A percentile compares a stretch with the other conserved stretches of the same genome.
Conservation (phyloP, 2,888 invertebrate genomes). For the Amphipyra berbera region DNA sequence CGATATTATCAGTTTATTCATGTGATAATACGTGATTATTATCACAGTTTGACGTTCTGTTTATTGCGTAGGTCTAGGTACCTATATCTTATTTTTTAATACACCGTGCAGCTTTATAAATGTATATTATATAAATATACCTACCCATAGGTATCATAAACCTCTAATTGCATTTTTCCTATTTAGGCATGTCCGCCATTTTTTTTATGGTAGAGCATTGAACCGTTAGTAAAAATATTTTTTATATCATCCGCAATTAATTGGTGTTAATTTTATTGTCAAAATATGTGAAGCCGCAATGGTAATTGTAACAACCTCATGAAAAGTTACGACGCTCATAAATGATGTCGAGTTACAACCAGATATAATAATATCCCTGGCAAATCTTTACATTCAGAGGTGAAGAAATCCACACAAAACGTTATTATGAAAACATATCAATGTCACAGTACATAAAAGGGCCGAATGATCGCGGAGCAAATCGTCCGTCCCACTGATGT, state of each 20-base stretch:
- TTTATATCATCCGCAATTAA: too few species aligned
- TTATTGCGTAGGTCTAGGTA: constrained; percentile 1
- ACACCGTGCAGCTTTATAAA: too few species aligned
- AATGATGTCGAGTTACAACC: constrained; percentile 1
- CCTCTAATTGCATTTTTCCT: too few species aligned
- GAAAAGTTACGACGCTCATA: constrained; percentile 44
- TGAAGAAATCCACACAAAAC: constrained; percentile 56
- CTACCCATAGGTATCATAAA: too few species aligned
- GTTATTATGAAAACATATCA: constrained; percentile 68
- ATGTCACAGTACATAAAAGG: constrained; percentile 67
- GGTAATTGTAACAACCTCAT: constrained; percentile 16
- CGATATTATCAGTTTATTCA: constrained; percentile 22
- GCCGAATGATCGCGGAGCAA: constrained; percentile 80
- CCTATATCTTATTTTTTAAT: too few species aligned
- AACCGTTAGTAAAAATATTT: too few species aligned
- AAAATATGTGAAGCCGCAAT: constrained; percentile 14
- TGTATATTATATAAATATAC: too few species aligned
- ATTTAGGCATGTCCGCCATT: too few species aligned
- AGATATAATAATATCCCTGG: constrained; percentile 16
- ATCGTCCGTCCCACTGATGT: constrained; percentile 81
- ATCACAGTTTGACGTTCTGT: too few species aligned
- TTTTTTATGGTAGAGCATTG: too few species aligned
- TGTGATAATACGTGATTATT: constrained; percentile 30
- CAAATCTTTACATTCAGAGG: constrained; percentile 10
- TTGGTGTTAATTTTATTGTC: not conserved